Evolutionary conservation across 2,113 vertebrate genomes (phyloP), one percentile per base, ranked within the genome.

Genomic region (Centropus unirufus): DNA sequence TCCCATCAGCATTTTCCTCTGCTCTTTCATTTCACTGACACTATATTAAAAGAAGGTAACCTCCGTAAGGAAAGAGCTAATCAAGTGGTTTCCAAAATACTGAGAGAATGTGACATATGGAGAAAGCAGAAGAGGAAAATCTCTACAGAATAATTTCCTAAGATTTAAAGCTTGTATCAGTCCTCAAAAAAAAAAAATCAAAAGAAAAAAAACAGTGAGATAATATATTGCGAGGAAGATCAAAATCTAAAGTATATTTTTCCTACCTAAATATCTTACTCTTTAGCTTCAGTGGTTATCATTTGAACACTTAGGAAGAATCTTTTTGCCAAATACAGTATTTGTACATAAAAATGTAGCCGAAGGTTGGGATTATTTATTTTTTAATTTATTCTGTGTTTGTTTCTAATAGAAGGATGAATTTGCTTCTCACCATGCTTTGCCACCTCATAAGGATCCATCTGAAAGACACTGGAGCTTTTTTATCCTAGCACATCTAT

Each of bases 401-500:
- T 96, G 6, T 91, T 96, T 93, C 87, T 74, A 92, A 91, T 26
- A 87, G 87, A 95, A 92, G 64, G 70, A 95, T 89, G 36, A 90
- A 95, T 96, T 95, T 89, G 32, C 75, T 95, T 96, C 92, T 83
- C 83, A 93, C 63, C 4, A n/a, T 76, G 76, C 64, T 55, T 1
- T 89, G 80, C 44, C 44, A 74, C 87, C 94, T 90, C 84, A 70
- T 91, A 95, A 93, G 96, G 66, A 96, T 79, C 20, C 73, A 95
- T 90, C 91, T 86, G 79, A 83, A 96, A 95, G 85, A 92, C 66
- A 90, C 69, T 90, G 42, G 42, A 69, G 24, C 4, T 68, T 92
- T 97, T 97, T 92, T 67, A 91, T 95, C 80, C 42, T 83, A 83
- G 74, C 58, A 93, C 88, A 95, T 95, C 95, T 95, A 86, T 94